Evolutionary conservation across 2,888 invertebrate species (phyloP).

Genomic region (Phortica magna): DNA sequence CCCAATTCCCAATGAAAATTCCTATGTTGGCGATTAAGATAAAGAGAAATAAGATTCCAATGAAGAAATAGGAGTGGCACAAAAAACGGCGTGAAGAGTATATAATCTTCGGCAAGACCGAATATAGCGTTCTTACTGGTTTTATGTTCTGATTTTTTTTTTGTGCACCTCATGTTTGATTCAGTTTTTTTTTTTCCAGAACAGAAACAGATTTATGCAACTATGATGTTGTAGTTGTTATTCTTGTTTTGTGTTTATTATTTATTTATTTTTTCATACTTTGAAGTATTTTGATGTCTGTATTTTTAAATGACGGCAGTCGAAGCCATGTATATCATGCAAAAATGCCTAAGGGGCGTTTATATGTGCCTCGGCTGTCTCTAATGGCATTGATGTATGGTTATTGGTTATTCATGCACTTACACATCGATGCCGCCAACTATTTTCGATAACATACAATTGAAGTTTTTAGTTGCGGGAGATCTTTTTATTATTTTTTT

Average conservation of each 20-base stretch:
- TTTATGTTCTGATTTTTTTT: not conserved
- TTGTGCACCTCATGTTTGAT: not conserved
- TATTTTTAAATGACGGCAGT: too few species aligned
- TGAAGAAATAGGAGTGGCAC: too few species aligned
- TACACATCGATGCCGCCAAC: not conserved
- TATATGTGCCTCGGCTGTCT: not conserved
- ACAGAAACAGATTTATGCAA: not conserved
- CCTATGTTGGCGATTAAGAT: too few species aligned
- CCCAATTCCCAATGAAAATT: too few species aligned
- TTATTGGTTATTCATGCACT: not conserved
- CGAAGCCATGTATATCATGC: not conserved
- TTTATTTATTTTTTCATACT: not conserved
- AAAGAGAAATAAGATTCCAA: too few species aligned
- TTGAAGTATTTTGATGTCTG: constrained; percentile 9
- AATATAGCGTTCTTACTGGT: too few species aligned
- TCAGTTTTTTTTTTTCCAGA: not conserved
- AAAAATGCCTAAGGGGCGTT: not conserved
- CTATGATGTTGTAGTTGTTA: not conserved
- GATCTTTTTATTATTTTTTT: not conserved
- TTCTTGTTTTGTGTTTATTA: not conserved
- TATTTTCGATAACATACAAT: not conserved
- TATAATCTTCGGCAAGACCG: too few species aligned
- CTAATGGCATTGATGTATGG: not conserved
- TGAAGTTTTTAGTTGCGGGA: not conserved
- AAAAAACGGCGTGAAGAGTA: too few species aligned